Base-by-base conservation (phyloP, 2,113 vertebrate species). In the Hemicordylus capensis region DNA sequence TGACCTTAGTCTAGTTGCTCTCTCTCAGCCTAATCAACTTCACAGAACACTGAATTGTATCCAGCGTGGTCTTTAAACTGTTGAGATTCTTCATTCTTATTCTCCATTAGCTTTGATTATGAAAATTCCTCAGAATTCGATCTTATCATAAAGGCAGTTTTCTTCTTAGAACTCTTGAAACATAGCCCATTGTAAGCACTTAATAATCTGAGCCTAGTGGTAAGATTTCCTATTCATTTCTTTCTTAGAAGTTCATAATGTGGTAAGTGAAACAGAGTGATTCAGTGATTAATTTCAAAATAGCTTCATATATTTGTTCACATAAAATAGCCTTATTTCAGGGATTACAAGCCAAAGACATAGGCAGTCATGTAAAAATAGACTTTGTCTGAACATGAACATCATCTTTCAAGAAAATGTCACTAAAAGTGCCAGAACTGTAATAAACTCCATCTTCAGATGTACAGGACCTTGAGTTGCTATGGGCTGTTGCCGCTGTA, bases 291-390 rank as follows among this genome's bases (percentile, higher is more conserved):
- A 37, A 67, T 9, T 17, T n/a, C n/a, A 54, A 81, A 66, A 3
- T 74, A 58, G 58, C 48, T 19, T 46, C n/a, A 73, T 24, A 17
- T 59, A 46, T 51, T 51, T 69, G 34, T 61, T 61, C 76, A 74
- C 42, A 78, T 39, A 58, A 80, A 83, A 56, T 67, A 82, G 9
- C 70, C 20, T 70, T 85, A 72, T 51, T 37, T 56, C 67, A 61
- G 58, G 67, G 83, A 73, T 2, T 2, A 31, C 39, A 39, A 15
- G 83, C 61, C 76, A 78, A 84, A 26, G 31, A 54, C 20, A 85
- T 1, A 39, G 70, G 76, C 51, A 54, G 56, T 48, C 64, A 77
- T 85, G 77, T 84, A 75, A 88, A 34, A 90, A 88, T 93, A 89
- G 84, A 73, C 83, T 85, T 69, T 76, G 56, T 77, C 54, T 76